Conservation (phyloP, 2,113 vertebrate genomes). For the Ochotona princeps region DNA sequence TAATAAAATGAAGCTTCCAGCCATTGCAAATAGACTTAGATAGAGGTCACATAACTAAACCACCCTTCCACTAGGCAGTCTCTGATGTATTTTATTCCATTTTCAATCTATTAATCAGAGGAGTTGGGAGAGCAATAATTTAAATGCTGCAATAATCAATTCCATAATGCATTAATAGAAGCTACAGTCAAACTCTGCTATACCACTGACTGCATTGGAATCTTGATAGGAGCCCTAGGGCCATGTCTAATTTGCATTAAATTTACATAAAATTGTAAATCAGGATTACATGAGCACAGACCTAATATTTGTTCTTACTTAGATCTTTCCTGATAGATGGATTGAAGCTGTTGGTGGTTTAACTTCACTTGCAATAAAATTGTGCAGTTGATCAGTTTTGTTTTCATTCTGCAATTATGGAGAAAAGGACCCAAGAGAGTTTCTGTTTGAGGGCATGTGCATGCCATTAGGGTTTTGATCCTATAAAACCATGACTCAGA, state of each 20-base stretch:
- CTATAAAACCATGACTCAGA: constrained; percentile 50
- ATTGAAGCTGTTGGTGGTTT: constrained; percentile 65
- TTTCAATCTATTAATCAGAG: constrained; percentile 73
- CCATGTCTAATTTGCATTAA: constrained; percentile 74
- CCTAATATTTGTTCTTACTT: constrained; percentile 79
- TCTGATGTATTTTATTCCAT: constrained; percentile 73
- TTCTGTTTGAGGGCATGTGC: not conserved
- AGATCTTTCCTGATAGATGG: constrained; percentile 76
- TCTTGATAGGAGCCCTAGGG: constrained; percentile 64
- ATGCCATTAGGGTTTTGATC: not conserved
- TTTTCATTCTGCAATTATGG: constrained; percentile 41
- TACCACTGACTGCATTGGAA: constrained; percentile 70
- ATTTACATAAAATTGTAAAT: constrained; percentile 81
- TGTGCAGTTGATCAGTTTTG: constrained; percentile 65
- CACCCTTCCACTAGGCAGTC: constrained; percentile 26
- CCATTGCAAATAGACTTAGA: constrained; percentile 53
- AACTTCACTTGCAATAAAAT: constrained; percentile 70
- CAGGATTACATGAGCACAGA: constrained; percentile 75
- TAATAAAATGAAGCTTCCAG: constrained; percentile 70
- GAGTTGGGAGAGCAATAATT: constrained; percentile 68
- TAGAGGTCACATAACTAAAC: constrained; percentile 59
- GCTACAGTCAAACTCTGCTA: constrained; percentile 69
- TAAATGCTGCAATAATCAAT: constrained; percentile 72
- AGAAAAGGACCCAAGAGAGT: not conserved
- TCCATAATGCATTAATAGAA: constrained; percentile 71